Base-by-base conservation (phyloP, 2,113 vertebrate species). In the Microcebus ravelobensis region DNA sequence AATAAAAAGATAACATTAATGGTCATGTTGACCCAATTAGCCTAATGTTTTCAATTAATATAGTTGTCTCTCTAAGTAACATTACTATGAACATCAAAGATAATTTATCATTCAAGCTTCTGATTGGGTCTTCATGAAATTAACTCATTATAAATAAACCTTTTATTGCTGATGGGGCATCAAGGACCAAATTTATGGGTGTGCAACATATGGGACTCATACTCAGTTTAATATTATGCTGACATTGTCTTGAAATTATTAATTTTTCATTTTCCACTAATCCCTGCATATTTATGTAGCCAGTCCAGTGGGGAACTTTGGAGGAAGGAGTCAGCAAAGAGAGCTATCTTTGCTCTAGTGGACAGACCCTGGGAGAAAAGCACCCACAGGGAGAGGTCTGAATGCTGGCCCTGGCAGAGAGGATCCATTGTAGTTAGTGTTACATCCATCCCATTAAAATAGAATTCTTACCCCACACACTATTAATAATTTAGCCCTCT, bases 1-100 rank as follows among this genome's bases (percentile, higher is more conserved):
- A 59, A 61, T 1, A 45, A 86, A 45, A 59, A 79, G 42, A 7
- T 45, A 65, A 59, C 59, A 55, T 39, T 85, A 86, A 68, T 90
- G 20, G 6, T 82, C 45, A 76, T 57, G 39, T 42, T 50, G 59
- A 76, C 12, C 20, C 74, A 90, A 34, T 87, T 52, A 86, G 25
- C 29, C 76, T 3, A 61, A 94, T 71, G 36, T 74, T 55, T 92
- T 92, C 63, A 95, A 92, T 74, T 63, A 70, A 87, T 21, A 80
- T 55, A 31, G 8, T 25, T 36, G 6, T 86, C 42, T 73, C 18
- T 68, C n/a, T 68, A 84, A 84, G 82, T 55, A 76, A 77, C 12
- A 70, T n/a, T 57, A 50, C 4, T 23, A 2, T 61, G 14, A 48
- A 52, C 67, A 80, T 85, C 3, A 59, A 87, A 85, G 27, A 57